Evolutionary conservation across 2,113 vertebrate genomes (phyloP).

Genomic region (Bubalus kerabau): DNA sequence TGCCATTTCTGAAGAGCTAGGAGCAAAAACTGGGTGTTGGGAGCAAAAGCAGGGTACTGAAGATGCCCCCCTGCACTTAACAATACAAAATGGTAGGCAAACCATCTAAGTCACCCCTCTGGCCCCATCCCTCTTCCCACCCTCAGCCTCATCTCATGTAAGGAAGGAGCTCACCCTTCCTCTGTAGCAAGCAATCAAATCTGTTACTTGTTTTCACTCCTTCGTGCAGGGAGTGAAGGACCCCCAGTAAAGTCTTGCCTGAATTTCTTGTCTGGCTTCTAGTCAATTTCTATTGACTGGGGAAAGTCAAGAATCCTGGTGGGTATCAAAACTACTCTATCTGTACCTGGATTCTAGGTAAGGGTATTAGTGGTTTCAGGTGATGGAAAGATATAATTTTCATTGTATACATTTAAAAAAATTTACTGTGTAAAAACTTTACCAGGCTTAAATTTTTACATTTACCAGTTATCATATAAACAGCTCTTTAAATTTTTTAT

Average conservation of each 20-base stretch:
- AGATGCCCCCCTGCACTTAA: not conserved
- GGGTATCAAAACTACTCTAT: not conserved
- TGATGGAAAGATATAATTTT: not conserved
- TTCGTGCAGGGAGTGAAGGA: not conserved
- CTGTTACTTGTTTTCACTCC: not conserved
- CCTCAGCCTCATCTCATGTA: not conserved
- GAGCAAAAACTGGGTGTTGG: not conserved
- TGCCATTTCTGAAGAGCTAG: not conserved
- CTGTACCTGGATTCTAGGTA: not conserved
- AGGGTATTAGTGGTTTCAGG: fast-evolving
- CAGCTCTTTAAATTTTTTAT: not conserved
- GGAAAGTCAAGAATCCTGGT: not conserved
- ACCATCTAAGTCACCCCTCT: not conserved
- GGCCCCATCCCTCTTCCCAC: not conserved
- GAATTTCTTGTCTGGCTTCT: not conserved
- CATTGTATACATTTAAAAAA: not conserved
- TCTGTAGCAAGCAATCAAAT: not conserved
- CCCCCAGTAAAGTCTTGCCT: not conserved
- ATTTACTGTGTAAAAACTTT: not conserved
- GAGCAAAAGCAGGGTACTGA: not conserved
- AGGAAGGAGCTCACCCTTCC: not conserved
- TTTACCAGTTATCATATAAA: not conserved
- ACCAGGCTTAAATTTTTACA: not conserved
- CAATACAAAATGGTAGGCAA: not conserved
- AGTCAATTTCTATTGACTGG: not conserved